Evolutionary conservation across 2,797 vertebrate genomes (phyloP).

Genomic region (Hypotaenidia okinawae): DNA sequence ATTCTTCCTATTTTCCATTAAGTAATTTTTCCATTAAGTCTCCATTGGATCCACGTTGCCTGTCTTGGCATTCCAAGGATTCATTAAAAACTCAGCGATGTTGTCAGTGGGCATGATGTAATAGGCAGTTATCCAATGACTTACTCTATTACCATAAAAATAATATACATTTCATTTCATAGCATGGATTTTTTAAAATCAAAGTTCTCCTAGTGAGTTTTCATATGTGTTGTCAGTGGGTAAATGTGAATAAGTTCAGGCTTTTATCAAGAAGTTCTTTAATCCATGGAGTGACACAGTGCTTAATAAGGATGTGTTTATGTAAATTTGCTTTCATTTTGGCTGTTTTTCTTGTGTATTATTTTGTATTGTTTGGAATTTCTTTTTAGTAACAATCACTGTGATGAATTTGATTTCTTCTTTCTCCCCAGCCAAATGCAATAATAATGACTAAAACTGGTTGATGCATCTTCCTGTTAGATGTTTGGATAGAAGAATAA

Average conservation of each 20-base stretch:
- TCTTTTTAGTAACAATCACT: constrained; percentile 23
- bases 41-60: neutral
- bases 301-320: neutral
- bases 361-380: constrained; percentile 27
- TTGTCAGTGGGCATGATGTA: neutral
- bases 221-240: neutral
- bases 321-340: constrained; percentile 12
- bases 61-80: neutral
- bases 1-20: neutral
- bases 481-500: neutral
- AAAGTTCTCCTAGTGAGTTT: neutral
- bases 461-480: neutral
- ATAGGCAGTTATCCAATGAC: neutral
- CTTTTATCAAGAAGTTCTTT: neutral
- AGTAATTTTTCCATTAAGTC: neutral
- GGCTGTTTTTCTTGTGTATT: neutral
- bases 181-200: neutral
- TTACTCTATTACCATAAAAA: neutral
- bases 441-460: constrained; percentile 1
- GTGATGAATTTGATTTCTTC: neutral
- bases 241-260: neutral
- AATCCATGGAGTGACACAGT: neutral
- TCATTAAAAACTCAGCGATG: neutral
- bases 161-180: neutral
- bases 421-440: constrained; percentile 16